Evolutionary conservation across 1,140 invertebrate species (phyloP), one percentile per base, ranked within the genome.

Genomic region (Coenobita brevimanus): DNA sequence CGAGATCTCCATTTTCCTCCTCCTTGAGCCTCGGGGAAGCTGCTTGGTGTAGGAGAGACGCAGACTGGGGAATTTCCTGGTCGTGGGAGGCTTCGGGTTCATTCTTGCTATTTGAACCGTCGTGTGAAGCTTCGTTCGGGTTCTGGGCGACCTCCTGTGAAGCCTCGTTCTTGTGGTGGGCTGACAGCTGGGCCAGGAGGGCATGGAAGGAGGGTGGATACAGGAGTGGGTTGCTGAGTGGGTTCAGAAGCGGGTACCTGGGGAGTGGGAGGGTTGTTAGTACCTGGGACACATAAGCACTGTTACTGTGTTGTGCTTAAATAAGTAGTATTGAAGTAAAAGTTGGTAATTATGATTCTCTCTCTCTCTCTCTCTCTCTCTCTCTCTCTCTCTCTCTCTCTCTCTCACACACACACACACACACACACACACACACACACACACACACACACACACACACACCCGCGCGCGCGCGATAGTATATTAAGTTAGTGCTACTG

Each of bases 181-280:
- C 84, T 17, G 84, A 87, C 2, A 87, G 76, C 27, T 87, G 84
- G 36, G 84, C 84, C 13, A 87, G 60, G 33, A 87, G 84, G 43
- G 84, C 84, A 62, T 87, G 84, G 64, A 87, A 87, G 41, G 75
- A 80, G 3, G 76, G 84, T 1, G 84, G 84, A 33, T 87, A 87
- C n/a, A 87, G 64, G 27, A 87, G 84, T 2, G 75, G 84, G 46
- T 33, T 87, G 62, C 76, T 71, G 30, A 87, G 84, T 2, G 41
- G 78, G 46, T 78, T 78, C n/a, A 87, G 50, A 2, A 87, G 76
- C 4, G 84, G 84, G 43, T 87, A 87, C 64, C 84, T 87, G 84
- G 6, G 6, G 78, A 27, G 4, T 21, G 38, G 33, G 46, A 36
- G 38, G 6, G 3, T 27, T 21, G 10, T 30, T 67, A 41, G 0